Conservation (phyloP, 2,888 invertebrate species). For the Meandrusa payeni region DNA sequence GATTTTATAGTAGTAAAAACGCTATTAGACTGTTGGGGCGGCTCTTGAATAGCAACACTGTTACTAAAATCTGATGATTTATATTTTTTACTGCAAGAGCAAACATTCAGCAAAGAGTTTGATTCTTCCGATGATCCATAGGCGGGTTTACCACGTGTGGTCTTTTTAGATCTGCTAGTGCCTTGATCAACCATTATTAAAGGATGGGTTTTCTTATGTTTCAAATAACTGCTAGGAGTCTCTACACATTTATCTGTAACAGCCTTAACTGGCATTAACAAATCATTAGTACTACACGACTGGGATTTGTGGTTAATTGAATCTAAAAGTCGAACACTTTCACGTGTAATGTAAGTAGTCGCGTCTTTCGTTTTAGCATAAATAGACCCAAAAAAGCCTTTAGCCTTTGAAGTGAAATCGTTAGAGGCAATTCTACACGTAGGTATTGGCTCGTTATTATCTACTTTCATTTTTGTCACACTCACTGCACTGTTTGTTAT, state of each 20-base stretch:
- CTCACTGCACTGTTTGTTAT: conserved; percentile 1
- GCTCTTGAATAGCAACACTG: not conserved
- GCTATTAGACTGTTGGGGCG: conserved; percentile 5
- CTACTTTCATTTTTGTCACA: conserved; percentile 8
- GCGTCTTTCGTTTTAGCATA: conserved; percentile 46
- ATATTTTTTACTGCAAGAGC: not conserved
- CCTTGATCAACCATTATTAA: not conserved
- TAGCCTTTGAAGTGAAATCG: conserved; percentile 29
- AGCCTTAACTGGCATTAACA: conserved; percentile 8
- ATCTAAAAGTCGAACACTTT: conserved; percentile 39
- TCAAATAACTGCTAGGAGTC: conserved; percentile 14
- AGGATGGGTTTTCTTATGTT: not conserved
- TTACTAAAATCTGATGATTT: not conserved
- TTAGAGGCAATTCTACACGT: conserved; percentile 10
- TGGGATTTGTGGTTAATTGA: conserved; percentile 31
- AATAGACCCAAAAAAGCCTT: conserved; percentile 45
- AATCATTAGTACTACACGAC: conserved; percentile 25
- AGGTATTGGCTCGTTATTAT: conserved; percentile 14
- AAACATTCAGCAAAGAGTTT: not conserved
- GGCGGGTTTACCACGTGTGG: no score
- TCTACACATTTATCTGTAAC: conserved; percentile 28
- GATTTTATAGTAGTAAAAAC: conserved; percentile 22
- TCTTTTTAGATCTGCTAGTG: not conserved
- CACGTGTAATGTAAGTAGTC: conserved; percentile 38
- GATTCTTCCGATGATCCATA: not conserved